Percentiles rank a stretch among this genome's conserved stretches.
Evolutionary conservation across 2,888 invertebrate genomes (phyloP).

Genomic region (Philhelius pedissequus): DNA sequence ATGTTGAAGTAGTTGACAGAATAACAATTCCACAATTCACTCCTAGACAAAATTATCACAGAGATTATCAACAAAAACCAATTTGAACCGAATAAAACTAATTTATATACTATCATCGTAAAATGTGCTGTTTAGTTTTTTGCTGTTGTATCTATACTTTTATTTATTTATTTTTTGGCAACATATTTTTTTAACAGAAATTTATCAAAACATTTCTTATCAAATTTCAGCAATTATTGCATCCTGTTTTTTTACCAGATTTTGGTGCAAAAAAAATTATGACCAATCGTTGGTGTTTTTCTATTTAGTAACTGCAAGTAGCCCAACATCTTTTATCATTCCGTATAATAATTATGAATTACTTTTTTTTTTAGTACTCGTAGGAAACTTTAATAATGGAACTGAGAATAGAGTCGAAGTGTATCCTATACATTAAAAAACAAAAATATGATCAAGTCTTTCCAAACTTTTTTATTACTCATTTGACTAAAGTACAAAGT

Average conservation of each 20-base stretch:
- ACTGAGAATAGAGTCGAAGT: too few relatives aligned
- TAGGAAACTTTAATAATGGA: too few relatives aligned
- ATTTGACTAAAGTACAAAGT: too few relatives aligned
- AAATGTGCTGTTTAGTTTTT: not conserved
- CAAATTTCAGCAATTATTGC: not conserved
- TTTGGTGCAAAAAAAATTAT: too few relatives aligned
- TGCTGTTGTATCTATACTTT: not conserved
- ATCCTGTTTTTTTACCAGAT: not conserved
- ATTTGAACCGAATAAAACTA: not conserved
- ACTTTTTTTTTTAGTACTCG: too few relatives aligned
- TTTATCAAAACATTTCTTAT: not conserved
- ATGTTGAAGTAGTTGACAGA: not conserved
- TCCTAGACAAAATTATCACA: not conserved
- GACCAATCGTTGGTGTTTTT: too few relatives aligned
- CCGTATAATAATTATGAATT: too few relatives aligned
- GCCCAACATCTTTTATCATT: too few relatives aligned
- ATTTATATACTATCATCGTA: not conserved
- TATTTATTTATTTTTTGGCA: not conserved
- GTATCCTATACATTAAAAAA: too few relatives aligned
- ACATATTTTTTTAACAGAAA: not conserved
- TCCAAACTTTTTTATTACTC: too few relatives aligned
- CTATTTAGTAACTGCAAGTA: too few relatives aligned
- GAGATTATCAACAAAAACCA: not conserved
- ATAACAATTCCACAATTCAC: not conserved
- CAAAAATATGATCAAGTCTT: too few relatives aligned